Conservation (phyloP, 2,888 invertebrate species). For the Abrostola tripartita region DNA sequence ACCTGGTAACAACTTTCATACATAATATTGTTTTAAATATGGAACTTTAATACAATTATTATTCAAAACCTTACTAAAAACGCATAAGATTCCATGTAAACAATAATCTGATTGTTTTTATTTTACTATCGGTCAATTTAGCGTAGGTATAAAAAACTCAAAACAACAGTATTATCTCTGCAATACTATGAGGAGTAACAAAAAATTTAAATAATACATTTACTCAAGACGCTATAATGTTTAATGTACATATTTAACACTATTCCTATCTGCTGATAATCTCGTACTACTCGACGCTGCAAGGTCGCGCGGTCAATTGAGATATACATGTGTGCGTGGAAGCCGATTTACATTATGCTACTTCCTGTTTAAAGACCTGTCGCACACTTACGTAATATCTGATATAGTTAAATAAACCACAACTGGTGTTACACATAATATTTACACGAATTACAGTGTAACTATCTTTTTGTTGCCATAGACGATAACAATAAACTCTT, state of each 20-base stretch:
- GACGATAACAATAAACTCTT: constrained; percentile 11
- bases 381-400: constrained; percentile 30
- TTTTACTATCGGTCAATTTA: too few relatives aligned
- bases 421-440: constrained; percentile 14
- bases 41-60: too few relatives aligned
- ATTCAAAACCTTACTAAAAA: too few relatives aligned
- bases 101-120: too few relatives aligned
- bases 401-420: constrained; percentile 28
- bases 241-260: constrained; percentile 1
- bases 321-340: constrained; percentile 17
- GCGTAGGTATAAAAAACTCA: background rate
- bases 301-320: constrained; percentile 53
- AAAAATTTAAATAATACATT: background rate
- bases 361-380: constrained; percentile 44
- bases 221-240: background rate
- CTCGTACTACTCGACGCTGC: constrained; percentile 21
- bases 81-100: too few relatives aligned
- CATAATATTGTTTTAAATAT: too few relatives aligned
- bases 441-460: constrained; percentile 7
- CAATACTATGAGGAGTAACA: background rate
- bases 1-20: too few relatives aligned
- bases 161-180: background rate
- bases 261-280: constrained; percentile 29
- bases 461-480: constrained; percentile 20
- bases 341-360: constrained; percentile 32